Base-by-base conservation (phyloP, 1,140 invertebrate species). In the Scaptodrosophila lebanonensis region DNA sequence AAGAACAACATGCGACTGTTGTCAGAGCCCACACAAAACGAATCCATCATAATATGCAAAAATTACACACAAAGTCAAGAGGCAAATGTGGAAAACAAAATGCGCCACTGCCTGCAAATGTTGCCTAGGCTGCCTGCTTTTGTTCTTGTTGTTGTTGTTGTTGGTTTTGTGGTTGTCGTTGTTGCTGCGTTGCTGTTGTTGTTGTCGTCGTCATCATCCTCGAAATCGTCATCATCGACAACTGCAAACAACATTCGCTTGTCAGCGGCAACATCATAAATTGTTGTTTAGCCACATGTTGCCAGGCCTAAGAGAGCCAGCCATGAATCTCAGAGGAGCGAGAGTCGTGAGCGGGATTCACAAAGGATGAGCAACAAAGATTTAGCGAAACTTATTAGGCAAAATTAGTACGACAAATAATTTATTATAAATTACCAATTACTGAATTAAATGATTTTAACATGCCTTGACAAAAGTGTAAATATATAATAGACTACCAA, bases 1-100 rank as follows among this genome's bases (percentile, higher is more conserved):
- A n/a, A 32, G 38, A 52, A 12, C n/a, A 13, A 8, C 16, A 15
- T 11, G 29, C 16, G 32, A n/a, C 43, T 71, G 68, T 70, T 30
- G 67, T 59, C 30, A 5, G 45, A 48, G 72, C 72, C 72, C 72
- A 77, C 72, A 77, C 72, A 77, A 66, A 65, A 58, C 35, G 62
- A 82, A 82, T 82, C 69, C 75, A 82, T 82, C 75, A 82, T 75
- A 82, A 79, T 79, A 82, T 82, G 75, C 75, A 82, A 82, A 82
- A 65, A 56, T 66, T 50, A 38, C 43, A 51, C 42, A 30, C 20
- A 25, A 22, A 32, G n/a, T n/a, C n/a, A 32, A 29, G 43, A 62
- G 30, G 11, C 11, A 6, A 13, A 39, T 20, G n/a, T 17, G 11
- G 16, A n/a, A 38, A 22, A 40, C 11, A 22, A 29, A 51, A 29